A percentile compares a stretch with the other conserved stretches of the same genome.
Evolutionary conservation across 2,888 invertebrate species (phyloP).

Genomic region (Diaprepes abbreviatus): DNA sequence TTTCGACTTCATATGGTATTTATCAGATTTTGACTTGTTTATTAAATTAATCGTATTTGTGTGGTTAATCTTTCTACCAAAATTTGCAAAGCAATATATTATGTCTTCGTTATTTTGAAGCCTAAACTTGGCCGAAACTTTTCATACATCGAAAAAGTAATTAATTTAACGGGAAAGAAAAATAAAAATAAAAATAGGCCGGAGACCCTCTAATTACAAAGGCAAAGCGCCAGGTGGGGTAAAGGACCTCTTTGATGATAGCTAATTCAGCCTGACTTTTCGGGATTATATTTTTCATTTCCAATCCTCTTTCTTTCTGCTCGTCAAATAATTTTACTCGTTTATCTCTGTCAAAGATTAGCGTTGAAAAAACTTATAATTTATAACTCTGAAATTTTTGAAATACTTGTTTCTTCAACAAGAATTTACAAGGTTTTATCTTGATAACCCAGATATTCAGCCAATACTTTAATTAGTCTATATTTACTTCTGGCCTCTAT

Average conservation of each 20-base stretch:
- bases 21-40: too few relatives aligned
- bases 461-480: slow-evolving; percentile 19
- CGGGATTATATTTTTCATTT: slow-evolving; percentile 47
- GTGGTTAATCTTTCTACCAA: too few relatives aligned
- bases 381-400: slow-evolving; percentile 31
- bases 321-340: slow-evolving; percentile 43
- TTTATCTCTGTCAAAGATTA: slow-evolving; percentile 46
- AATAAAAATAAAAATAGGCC: slow-evolving; percentile 31
- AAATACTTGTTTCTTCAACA: slow-evolving; percentile 7
- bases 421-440: slow-evolving; percentile 20
- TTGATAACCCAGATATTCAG: neutral
- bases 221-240: slow-evolving; percentile 40
- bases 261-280: slow-evolving; percentile 55
- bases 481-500: neutral
- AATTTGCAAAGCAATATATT: too few relatives aligned
- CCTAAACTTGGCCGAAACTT: too few relatives aligned
- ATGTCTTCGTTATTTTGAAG: too few relatives aligned
- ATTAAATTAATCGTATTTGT: too few relatives aligned
- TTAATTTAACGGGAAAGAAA: neutral
- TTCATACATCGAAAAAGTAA: too few relatives aligned
- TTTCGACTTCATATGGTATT: too few relatives aligned
- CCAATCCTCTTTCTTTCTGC: slow-evolving; percentile 38
- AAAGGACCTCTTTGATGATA: slow-evolving; percentile 56
- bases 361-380: slow-evolving; percentile 37
- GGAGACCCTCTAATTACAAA: slow-evolving; percentile 27